Conservation (phyloP, 30 jellyfish, hydroid and myxozoan genomes). For the Haliclystus octoradiatus region DNA sequence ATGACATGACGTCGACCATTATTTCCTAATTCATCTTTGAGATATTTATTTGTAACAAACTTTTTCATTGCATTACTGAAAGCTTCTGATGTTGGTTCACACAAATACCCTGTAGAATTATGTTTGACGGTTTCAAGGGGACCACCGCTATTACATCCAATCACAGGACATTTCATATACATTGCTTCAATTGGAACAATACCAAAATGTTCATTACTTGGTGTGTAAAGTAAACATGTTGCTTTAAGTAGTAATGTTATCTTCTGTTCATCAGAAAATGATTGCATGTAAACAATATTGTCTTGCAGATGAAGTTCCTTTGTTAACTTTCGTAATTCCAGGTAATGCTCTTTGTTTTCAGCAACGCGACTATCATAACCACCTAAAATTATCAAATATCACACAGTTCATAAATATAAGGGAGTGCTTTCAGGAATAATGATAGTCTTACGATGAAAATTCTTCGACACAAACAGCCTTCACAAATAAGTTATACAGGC, state of each 20-base stretch:
- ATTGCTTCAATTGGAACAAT: slow-evolving; percentile 92
- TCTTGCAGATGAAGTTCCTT: slow-evolving; percentile 20
- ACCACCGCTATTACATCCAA: slow-evolving; percentile 94
- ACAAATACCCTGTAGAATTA: slow-evolving; percentile 72
- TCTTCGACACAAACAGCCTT: too few relatives aligned
- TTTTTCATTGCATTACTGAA: slow-evolving; percentile 73
- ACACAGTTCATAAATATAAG: too few relatives aligned
- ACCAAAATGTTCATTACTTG: slow-evolving; percentile 92
- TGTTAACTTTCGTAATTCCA: slow-evolving; percentile 56
- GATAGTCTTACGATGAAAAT: too few relatives aligned
- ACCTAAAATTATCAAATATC: slow-evolving; percentile 22
- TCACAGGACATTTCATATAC: slow-evolving; percentile 88
- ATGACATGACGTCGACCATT: slow-evolving; percentile 68
- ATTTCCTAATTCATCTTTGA: slow-evolving; percentile 20
- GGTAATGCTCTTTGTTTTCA: slow-evolving; percentile 73
- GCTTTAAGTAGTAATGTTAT: slow-evolving; percentile 49
- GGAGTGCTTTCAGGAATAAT: too few relatives aligned
- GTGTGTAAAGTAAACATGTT: slow-evolving; percentile 80
- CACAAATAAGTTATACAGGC: too few relatives aligned
- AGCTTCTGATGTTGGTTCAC: slow-evolving; percentile 65
- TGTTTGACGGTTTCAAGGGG: slow-evolving; percentile 78
- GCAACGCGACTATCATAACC: slow-evolving; percentile 86
- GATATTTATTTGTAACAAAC: slow-evolving; percentile 12
- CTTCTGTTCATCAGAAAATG: slow-evolving; percentile 67
- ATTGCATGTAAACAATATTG: slow-evolving; percentile 58